Conservation (phyloP, 2,797 vertebrate genomes). For the Salmo trutta region DNA sequence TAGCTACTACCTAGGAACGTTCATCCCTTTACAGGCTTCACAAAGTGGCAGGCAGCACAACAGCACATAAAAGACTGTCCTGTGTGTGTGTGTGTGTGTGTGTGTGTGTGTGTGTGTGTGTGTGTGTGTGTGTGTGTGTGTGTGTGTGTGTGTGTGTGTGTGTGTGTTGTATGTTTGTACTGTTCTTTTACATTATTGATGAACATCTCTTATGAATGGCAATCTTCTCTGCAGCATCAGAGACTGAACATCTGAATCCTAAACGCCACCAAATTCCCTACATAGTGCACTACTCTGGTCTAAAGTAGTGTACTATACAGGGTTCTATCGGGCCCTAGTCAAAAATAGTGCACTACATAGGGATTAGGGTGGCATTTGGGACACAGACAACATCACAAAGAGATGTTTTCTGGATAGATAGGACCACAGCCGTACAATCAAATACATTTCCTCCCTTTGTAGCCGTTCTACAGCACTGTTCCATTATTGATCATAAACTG, state of each 20-base stretch:
- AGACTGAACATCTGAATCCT: slow-evolving; percentile 33
- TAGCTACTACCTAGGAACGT: no score
- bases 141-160: no score
- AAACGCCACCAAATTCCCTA: background rate
- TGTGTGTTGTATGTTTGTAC: slow-evolving; percentile 60
- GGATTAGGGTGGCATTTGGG: background rate
- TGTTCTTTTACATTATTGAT: slow-evolving; percentile 75
- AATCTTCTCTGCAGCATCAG: slow-evolving; percentile 56
- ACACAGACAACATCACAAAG: slow-evolving; percentile 51
- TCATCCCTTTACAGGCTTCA: slow-evolving; percentile 21
- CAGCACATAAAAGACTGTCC: background rate
- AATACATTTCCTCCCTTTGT: slow-evolving; percentile 46
- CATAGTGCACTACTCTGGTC: background rate
- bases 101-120: no score
- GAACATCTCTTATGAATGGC: slow-evolving; percentile 67
- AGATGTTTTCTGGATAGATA: slow-evolving; percentile 45
- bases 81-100: slow-evolving; percentile 29
- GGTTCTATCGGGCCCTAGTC: background rate
- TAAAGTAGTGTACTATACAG: background rate
- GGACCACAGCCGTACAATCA: slow-evolving; percentile 50
- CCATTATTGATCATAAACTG: slow-evolving; percentile 55
- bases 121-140: slow-evolving; percentile 29
- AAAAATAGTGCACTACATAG: background rate
- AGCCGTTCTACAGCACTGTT: slow-evolving; percentile 21
- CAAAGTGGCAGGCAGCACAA: background rate